Conservation (phyloP, 1,140 invertebrate genomes). For the Lysiphlebus fabarum region DNA sequence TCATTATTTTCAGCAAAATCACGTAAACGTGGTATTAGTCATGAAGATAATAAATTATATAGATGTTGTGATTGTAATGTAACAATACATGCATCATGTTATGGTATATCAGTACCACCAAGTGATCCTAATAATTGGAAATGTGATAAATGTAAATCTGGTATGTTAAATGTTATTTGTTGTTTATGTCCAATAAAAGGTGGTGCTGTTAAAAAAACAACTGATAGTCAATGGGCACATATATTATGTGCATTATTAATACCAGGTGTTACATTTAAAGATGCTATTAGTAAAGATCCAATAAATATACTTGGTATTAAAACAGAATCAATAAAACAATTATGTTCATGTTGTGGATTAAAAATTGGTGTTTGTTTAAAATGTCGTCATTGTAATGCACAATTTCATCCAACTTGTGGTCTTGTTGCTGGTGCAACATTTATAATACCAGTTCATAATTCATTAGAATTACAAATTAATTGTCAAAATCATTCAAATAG, state of each 20-base stretch:
- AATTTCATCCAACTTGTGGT: constrained; percentile 49
- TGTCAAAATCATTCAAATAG: constrained; percentile 52
- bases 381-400: constrained; percentile 39
- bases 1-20: constrained; percentile 49
- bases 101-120: constrained; percentile 49
- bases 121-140: constrained; percentile 49
- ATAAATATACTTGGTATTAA: constrained; percentile 47
- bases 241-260: constrained; percentile 57
- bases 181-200: constrained; percentile 61
- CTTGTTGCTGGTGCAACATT: constrained; percentile 44
- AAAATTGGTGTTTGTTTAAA: constrained; percentile 41
- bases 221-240: constrained; percentile 59
- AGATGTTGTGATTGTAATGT: constrained; percentile 53
- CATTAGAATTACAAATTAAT: constrained; percentile 48
- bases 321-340: constrained; percentile 31
- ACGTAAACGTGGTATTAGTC: constrained; percentile 44
- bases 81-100: constrained; percentile 55
- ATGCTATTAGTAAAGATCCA: constrained; percentile 53
- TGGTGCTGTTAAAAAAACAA: constrained; percentile 63
- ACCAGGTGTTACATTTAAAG: constrained; percentile 53
- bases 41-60: constrained; percentile 49
- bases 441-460: constrained; percentile 42
- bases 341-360: constrained; percentile 44
- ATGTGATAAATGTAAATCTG: constrained; percentile 54
- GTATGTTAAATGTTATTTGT: constrained; percentile 44